Evolutionary conservation across 2,797 vertebrate species (phyloP).

Genomic region (Aeoliscus strigatus): DNA sequence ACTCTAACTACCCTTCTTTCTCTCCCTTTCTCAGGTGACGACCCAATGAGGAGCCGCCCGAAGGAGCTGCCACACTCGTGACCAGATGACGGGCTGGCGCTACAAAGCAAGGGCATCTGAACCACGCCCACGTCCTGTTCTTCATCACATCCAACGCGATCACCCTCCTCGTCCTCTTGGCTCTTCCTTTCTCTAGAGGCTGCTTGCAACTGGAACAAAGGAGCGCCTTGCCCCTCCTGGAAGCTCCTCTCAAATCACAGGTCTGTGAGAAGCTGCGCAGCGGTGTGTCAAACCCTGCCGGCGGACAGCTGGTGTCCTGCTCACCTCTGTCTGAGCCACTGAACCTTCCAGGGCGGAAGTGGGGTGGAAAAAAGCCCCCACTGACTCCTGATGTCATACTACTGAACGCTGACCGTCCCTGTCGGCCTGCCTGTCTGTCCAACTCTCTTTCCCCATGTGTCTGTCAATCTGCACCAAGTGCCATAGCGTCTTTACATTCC

Average conservation of each 20-base stretch:
- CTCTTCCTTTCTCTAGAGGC: conserved; percentile 34
- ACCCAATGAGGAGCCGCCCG: conserved; percentile 42
- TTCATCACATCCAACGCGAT: conserved; percentile 16
- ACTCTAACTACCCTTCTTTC: conserved; percentile 21
- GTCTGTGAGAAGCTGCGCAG: conserved; percentile 16
- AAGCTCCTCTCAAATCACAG: conserved; percentile 40
- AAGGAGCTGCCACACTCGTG: conserved; percentile 36
- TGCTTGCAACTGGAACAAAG: conserved; percentile 52
- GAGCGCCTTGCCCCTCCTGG: conserved; percentile 66
- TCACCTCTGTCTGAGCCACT: conserved; percentile 51
- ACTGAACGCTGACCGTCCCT: conserved; percentile 75
- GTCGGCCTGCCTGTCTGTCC: conserved; percentile 40
- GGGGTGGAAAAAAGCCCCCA: conserved; percentile 16
- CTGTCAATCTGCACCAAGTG: conserved; percentile 78
- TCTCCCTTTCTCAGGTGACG: conserved; percentile 58
- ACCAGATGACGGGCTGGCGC: conserved; percentile 25
- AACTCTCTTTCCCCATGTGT: too few relatives aligned
- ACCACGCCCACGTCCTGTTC: conserved; percentile 28
- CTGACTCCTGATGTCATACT: conserved; percentile 72
- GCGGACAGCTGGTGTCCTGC: conserved; percentile 46
- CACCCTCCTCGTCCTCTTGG: conserved; percentile 25
- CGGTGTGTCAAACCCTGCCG: conserved; percentile 17
- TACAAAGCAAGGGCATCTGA: conserved; percentile 35
- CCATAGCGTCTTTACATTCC: conserved; percentile 78
- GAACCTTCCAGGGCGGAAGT: conserved; percentile 51